A percentile compares a stretch with the other conserved stretches of the same genome.
Evolutionary conservation across 1,140 invertebrate species (phyloP).

Genomic region (Cherax destructor): DNA sequence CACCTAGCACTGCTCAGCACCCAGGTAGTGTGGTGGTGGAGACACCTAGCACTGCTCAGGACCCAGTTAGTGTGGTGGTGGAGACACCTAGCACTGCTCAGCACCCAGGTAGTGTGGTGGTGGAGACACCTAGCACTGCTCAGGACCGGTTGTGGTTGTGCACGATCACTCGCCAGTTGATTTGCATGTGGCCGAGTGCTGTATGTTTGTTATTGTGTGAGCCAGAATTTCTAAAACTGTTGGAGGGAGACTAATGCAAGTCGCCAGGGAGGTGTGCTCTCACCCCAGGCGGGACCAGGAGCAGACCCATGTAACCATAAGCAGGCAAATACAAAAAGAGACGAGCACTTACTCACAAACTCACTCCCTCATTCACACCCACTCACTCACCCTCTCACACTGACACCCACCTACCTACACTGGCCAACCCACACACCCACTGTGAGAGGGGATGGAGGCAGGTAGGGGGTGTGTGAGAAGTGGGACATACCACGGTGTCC

Average conservation of each 20-base stretch:
- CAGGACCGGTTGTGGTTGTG: not conserved
- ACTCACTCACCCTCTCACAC: no score
- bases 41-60: no score
- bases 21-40: not conserved
- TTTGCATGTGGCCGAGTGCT: slow-evolving; percentile 1
- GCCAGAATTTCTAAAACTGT: not conserved
- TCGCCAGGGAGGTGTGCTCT: no score
- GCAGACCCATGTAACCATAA: no score
- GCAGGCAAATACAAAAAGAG: no score
- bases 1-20: no score
- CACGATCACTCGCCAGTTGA: not conserved
- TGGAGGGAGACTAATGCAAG: not conserved
- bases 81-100: not conserved
- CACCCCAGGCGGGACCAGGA: no score
- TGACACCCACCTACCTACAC: no score
- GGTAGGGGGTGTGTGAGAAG: not conserved
- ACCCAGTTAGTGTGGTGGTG: not conserved
- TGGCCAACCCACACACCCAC: not conserved
- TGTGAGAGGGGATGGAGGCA: not conserved
- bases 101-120: not conserved
- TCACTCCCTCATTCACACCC: no score
- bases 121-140: not conserved
- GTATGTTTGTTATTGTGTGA: slow-evolving; percentile 28
- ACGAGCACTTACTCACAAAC: no score
- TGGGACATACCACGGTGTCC: not conserved